Percentiles rank a stretch among this genome's conserved stretches.
Conservation (phyloP, 2,888 invertebrate species). For the Syrphus vitripennis region DNA sequence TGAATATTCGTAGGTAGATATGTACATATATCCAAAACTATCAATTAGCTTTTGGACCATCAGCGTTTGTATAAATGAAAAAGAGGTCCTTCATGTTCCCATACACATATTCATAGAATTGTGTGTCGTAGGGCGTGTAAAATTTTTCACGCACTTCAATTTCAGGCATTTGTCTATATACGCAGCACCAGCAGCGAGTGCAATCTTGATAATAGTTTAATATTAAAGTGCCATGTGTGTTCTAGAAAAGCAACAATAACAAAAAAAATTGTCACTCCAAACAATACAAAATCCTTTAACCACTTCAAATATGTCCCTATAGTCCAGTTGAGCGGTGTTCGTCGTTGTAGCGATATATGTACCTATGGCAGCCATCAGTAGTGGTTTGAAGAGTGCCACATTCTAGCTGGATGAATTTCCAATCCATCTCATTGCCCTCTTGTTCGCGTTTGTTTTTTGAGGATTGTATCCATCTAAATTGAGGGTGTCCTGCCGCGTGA, state of each 20-base stretch:
- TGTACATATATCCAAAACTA: no score
- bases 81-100: constrained; percentile 11
- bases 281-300: constrained; percentile 4
- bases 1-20: background rate
- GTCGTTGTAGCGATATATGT: background rate
- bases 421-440: constrained; percentile 7
- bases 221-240: background rate
- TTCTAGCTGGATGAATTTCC: constrained; percentile 4
- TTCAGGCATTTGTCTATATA: background rate
- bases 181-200: no score
- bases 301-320: constrained; percentile 1
- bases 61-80: background rate
- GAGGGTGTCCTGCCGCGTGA: constrained; percentile 9
- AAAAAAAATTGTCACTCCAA: constrained; percentile 1
- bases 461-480: background rate
- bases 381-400: background rate
- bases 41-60: constrained; percentile 24
- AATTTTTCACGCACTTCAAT: constrained; percentile 6
- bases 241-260: background rate
- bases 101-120: background rate
- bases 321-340: background rate
- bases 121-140: background rate
- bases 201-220: constrained; percentile 4
- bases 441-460: background rate
- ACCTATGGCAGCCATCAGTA: background rate